A percentile compares a stretch with the other conserved stretches of the same genome.
phyloP scores from a whole-genome alignment of 2,113 vertebrate genomes.

The Mola mola region DNA sequence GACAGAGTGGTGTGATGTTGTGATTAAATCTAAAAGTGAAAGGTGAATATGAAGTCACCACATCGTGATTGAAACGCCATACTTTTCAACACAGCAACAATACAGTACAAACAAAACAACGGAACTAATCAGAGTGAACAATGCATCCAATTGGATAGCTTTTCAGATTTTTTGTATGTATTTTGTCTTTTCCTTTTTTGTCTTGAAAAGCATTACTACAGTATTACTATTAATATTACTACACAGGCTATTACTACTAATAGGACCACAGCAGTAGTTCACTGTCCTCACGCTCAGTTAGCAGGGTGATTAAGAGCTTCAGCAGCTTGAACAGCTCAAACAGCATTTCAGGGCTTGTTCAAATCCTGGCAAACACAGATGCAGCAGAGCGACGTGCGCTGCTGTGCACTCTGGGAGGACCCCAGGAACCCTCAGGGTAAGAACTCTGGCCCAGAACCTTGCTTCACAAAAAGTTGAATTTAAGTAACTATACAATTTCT shows the following conservation, averaged over 20 bases:
- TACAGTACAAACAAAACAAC: no score
- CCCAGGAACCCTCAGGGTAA: slow-evolving; percentile 24
- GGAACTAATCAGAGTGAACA: no score
- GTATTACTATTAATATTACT: no score
- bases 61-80: no score
- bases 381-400: slow-evolving; percentile 25
- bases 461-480: not conserved
- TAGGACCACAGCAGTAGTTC: not conserved
- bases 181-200: not conserved
- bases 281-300: slow-evolving; percentile 8
- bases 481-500: no score
- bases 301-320: slow-evolving; percentile 48
- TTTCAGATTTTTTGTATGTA: no score
- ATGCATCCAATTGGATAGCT: no score
- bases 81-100: no score
- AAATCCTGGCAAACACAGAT: slow-evolving; percentile 40
- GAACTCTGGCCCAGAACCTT: slow-evolving; percentile 19
- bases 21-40: not conserved
- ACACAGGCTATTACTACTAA: no score
- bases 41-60: no score
- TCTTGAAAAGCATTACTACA: not conserved
- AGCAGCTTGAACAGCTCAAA: slow-evolving; percentile 32
- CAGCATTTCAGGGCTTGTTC: slow-evolving; percentile 37
- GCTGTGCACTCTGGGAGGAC: slow-evolving; percentile 16
- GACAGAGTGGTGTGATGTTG: not conserved